Evolutionary conservation across 2,888 invertebrate genomes (phyloP).

Genomic region (Nomada fucata): DNA sequence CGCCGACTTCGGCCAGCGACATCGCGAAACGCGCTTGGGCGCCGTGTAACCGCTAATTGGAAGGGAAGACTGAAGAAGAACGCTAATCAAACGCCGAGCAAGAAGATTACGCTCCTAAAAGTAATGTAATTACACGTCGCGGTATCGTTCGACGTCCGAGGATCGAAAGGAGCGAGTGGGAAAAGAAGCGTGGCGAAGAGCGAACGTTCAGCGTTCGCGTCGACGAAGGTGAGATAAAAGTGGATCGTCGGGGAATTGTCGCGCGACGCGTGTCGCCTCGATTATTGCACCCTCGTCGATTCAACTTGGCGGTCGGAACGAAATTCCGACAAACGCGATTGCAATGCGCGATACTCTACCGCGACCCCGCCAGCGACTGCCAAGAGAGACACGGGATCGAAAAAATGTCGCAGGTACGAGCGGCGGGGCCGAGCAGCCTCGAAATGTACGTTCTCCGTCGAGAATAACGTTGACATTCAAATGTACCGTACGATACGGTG

Average conservation of each 20-base stretch:
- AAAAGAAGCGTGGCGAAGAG: slow-evolving; percentile 16
- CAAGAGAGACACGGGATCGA: slow-evolving; percentile 19
- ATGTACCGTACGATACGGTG: slow-evolving; percentile 65
- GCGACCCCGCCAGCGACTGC: no score
- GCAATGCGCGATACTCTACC: no score
- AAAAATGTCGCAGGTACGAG: slow-evolving; percentile 44
- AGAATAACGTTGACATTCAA: slow-evolving; percentile 66
- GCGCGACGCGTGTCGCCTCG: no score
- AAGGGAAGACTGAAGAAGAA: slow-evolving; percentile 16
- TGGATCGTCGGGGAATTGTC: no score
- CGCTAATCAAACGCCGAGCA: slow-evolving; percentile 47
- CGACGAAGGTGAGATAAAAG: no score
- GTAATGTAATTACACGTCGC: slow-evolving; percentile 39
- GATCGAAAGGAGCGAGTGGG: neutral
- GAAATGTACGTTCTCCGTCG: slow-evolving; percentile 34
- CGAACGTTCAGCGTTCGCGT: neutral
- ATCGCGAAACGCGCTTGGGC: slow-evolving; percentile 46
- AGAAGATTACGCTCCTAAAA: slow-evolving; percentile 37
- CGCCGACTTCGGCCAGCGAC: slow-evolving; percentile 33
- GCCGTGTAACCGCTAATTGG: slow-evolving; percentile 64
- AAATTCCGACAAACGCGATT: no score
- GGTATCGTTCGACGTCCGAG: slow-evolving; percentile 2
- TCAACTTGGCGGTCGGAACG: no score
- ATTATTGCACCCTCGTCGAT: no score
- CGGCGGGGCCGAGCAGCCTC: slow-evolving; percentile 28